These are phyloP conservation scores for Allolobophora icterica DNA, from an alignment of 2,888 invertebrate genomes.

Conservation along the genomic window DNA sequence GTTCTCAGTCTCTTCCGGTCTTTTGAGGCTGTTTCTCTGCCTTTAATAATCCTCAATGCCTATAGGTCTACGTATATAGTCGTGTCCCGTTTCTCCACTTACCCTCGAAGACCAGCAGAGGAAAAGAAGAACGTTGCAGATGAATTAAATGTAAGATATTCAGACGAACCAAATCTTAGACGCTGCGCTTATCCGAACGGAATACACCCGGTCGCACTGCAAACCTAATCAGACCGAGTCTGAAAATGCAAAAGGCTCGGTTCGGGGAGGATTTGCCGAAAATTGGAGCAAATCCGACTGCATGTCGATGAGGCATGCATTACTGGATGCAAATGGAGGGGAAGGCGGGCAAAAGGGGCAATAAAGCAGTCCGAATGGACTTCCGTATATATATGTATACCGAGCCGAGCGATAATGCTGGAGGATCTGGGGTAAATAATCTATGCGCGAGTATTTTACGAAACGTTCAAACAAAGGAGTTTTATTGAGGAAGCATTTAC, in stretches of 20 bases:
- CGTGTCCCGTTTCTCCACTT: not conserved
- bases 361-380: not conserved
- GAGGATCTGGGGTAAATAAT: not conserved
- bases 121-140: not conserved
- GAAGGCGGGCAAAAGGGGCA: not conserved
- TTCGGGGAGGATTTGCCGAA: not conserved
- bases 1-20: too few relatives aligned
- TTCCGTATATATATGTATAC: not conserved
- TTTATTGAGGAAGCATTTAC: conserved; percentile 12
- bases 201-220: not conserved
- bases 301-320: conserved; percentile 5
- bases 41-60: not conserved
- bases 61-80: not conserved
- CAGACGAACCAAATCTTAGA: not conserved
- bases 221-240: not conserved
- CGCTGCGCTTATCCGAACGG: not conserved
- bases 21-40: not conserved
- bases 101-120: not conserved
- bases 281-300: conserved; percentile 17
- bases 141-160: not conserved
- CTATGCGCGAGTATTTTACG: conserved; percentile 17
- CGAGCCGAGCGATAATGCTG: not conserved
- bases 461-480: not conserved
- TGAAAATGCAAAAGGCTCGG: not conserved
- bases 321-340: not conserved